phyloP scores from a whole-genome alignment of 2,797 vertebrate species.

The Myotis planiceps region DNA sequence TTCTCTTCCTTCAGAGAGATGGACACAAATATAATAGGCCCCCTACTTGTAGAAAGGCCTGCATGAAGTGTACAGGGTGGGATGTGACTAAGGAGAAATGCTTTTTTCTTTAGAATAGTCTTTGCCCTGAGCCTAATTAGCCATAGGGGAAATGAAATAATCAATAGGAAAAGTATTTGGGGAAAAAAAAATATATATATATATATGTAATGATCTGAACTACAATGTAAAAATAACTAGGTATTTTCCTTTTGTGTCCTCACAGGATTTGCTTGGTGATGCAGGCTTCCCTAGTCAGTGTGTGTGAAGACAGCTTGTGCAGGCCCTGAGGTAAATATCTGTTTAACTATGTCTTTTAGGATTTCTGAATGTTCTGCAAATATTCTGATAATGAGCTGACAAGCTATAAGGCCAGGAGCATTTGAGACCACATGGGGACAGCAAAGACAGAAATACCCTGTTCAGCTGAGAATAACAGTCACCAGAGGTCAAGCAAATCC shows the following conservation, averaged over 20 bases:
- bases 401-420: neutral
- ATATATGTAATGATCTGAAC: neutral
- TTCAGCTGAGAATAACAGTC: neutral
- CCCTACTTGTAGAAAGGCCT: neutral
- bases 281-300: neutral
- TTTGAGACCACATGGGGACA: neutral
- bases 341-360: neutral
- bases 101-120: neutral
- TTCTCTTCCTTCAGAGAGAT: neutral
- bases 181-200: too few relatives aligned
- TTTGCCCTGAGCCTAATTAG: conserved; percentile 7
- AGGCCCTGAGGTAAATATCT: neutral
- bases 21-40: neutral
- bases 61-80: neutral
- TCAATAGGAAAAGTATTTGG: neutral
- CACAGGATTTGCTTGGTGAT: neutral
- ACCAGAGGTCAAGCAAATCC: conserved; percentile 16
- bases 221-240: neutral
- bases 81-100: neutral
- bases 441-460: neutral
- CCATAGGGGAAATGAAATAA: neutral
- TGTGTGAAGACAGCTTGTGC: neutral
- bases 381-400: neutral
- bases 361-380: neutral
- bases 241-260: neutral